Percentiles rank a stretch among this genome's conserved stretches.
phyloP scores from a whole-genome alignment of 2,888 invertebrate species.

The Drosophila demipolita region DNA sequence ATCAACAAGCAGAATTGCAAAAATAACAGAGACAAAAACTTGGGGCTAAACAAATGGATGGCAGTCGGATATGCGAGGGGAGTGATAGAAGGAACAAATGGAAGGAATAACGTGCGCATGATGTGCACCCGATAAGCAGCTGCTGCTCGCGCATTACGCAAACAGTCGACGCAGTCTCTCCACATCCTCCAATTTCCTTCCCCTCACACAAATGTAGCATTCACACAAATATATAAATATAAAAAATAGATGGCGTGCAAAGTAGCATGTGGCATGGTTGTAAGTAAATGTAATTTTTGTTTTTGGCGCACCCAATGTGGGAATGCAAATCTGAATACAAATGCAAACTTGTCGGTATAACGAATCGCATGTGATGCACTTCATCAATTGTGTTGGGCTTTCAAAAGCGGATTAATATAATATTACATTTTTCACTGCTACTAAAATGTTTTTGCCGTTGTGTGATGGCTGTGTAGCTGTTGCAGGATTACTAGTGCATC shows the following conservation, averaged over 20 bases:
- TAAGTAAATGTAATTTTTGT: slow-evolving; percentile 39
- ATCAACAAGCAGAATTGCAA: slow-evolving; percentile 43
- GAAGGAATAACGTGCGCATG: slow-evolving; percentile 33
- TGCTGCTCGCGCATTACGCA: slow-evolving; percentile 45
- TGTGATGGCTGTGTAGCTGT: not conserved
- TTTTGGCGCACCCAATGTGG: slow-evolving; percentile 28
- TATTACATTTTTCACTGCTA: slow-evolving; percentile 28
- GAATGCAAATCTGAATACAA: too few relatives aligned
- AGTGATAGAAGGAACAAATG: not conserved
- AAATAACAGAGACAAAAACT: slow-evolving; percentile 26
- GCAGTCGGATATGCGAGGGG: slow-evolving; percentile 1
- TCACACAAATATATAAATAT: not conserved
- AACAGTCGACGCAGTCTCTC: not conserved
- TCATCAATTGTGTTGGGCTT: slow-evolving; percentile 13
- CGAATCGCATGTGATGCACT: slow-evolving; percentile 38
- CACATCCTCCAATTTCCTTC: not conserved
- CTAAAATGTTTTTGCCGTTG: slow-evolving; percentile 2
- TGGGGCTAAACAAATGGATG: slow-evolving; percentile 13
- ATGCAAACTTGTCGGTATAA: slow-evolving; percentile 8
- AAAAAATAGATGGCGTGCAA: slow-evolving; percentile 47
- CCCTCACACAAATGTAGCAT: not conserved
- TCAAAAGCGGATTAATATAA: slow-evolving; percentile 18
- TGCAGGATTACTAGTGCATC: slow-evolving; percentile 2
- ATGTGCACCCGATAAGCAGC: slow-evolving; percentile 54
- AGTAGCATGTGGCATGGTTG: slow-evolving; percentile 37